Percentiles rank a stretch among this genome's conserved stretches.
Evolutionary conservation across 2,113 vertebrate genomes (phyloP).

Genomic region (Phrynosoma platyrhinos): DNA sequence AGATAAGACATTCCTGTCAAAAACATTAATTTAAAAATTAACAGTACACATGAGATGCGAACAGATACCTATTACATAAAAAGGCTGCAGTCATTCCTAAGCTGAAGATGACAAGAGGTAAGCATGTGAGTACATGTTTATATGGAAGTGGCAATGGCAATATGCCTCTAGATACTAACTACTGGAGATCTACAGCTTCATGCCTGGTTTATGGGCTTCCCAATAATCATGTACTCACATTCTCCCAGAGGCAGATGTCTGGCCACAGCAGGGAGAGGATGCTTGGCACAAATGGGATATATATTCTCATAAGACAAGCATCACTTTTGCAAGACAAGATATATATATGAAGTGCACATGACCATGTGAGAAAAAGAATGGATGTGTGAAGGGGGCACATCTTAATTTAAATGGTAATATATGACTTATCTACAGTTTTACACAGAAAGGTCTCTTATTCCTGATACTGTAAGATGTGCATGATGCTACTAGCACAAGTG

Average conservation of each 20-base stretch:
- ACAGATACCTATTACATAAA: too few relatives aligned
- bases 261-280: too few relatives aligned
- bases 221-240: too few relatives aligned
- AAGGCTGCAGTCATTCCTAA: too few relatives aligned
- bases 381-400: background rate
- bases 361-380: background rate
- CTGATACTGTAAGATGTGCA: background rate
- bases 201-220: background rate
- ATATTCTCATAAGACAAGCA: background rate
- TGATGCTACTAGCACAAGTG: background rate
- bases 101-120: too few relatives aligned
- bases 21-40: too few relatives aligned
- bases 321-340: too few relatives aligned
- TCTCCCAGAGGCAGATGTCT: too few relatives aligned
- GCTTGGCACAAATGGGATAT: background rate
- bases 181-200: background rate
- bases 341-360: background rate
- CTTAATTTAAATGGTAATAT: background rate
- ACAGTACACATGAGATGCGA: too few relatives aligned
- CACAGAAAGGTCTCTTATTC: background rate
- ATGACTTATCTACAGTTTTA: background rate
- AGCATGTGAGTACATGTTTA: too few relatives aligned
- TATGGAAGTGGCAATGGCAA: background rate
- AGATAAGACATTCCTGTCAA: too few relatives aligned
- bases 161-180: background rate